phyloP scores from a whole-genome alignment of 2,888 invertebrate species.

The Gibbula magus region DNA sequence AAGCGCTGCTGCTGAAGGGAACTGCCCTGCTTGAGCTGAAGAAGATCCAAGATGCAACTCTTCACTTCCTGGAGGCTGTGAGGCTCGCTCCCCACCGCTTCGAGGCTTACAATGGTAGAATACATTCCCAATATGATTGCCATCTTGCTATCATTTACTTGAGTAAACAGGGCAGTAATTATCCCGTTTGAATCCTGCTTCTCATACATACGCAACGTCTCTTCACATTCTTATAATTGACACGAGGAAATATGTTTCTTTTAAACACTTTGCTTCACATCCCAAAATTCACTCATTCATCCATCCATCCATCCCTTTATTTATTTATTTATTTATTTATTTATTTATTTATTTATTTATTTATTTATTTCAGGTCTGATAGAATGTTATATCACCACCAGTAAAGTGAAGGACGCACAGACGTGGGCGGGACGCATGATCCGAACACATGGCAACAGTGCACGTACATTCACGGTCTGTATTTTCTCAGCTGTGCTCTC shows the following conservation, averaged over 20 bases:
- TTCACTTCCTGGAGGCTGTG: slow-evolving; percentile 83
- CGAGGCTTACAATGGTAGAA: slow-evolving; percentile 83
- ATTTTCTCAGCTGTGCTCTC: background rate
- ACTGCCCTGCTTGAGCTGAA: slow-evolving; percentile 81
- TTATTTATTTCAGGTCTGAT: slow-evolving; percentile 79
- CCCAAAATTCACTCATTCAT: too few relatives aligned
- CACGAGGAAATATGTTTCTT: too few relatives aligned
- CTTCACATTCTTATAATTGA: too few relatives aligned
- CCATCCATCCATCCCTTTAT: too few relatives aligned
- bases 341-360: background rate
- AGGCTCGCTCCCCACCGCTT: slow-evolving; percentile 80
- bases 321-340: background rate
- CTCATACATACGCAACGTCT: too few relatives aligned
- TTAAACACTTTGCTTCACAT: too few relatives aligned
- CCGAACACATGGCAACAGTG: slow-evolving; percentile 83
- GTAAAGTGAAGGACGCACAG: slow-evolving; percentile 84
- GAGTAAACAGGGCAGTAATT: too few relatives aligned
- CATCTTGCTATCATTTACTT: background rate
- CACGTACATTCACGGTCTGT: slow-evolving; percentile 84
- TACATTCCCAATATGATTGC: background rate
- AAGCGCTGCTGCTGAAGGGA: slow-evolving; percentile 86
- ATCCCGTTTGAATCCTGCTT: too few relatives aligned
- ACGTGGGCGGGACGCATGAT: slow-evolving; percentile 84
- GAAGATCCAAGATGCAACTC: slow-evolving; percentile 81
- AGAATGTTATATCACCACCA: slow-evolving; percentile 83